phyloP scores from a whole-genome alignment of 2,113 vertebrate species.

The Lasiurus borealis region DNA sequence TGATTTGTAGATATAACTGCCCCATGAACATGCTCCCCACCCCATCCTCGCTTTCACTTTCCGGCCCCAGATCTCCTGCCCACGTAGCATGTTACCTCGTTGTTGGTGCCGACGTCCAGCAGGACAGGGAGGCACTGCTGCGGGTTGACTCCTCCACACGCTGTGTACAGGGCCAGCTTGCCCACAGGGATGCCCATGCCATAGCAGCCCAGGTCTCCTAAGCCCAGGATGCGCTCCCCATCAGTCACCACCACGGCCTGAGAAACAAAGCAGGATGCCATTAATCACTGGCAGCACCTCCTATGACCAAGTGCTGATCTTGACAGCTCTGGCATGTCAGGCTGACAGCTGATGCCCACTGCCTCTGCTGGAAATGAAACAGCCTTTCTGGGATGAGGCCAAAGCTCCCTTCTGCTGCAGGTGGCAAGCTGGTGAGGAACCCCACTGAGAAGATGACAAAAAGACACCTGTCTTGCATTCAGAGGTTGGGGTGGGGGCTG shows the following conservation, averaged over 20 bases:
- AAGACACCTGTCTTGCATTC: background rate
- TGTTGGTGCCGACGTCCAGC: slow-evolving; percentile 98
- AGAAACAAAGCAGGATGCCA: slow-evolving; percentile 33
- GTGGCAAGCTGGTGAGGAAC: background rate
- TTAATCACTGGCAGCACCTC: background rate
- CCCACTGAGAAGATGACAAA: background rate
- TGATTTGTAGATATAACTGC: background rate
- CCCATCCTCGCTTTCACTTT: background rate
- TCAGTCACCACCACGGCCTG: slow-evolving; percentile 99
- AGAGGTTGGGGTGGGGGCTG: background rate
- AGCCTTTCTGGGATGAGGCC: background rate
- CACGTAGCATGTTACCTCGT: slow-evolving; percentile 87
- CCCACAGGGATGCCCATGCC: slow-evolving; percentile 99
- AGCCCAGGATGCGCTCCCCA: slow-evolving; percentile 96
- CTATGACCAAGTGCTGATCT: background rate
- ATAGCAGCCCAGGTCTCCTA: slow-evolving; percentile 96
- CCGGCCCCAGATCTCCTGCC: background rate
- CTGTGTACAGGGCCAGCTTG: slow-evolving; percentile 98
- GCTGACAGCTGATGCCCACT: background rate
- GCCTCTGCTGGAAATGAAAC: background rate
- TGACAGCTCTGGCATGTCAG: background rate
- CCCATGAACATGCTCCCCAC: background rate
- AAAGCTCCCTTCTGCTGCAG: background rate
- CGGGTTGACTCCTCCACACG: slow-evolving; percentile 95
- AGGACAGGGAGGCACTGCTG: slow-evolving; percentile 97